Base-by-base conservation (phyloP, 2,888 invertebrate species). In the Erebia epiphron region DNA sequence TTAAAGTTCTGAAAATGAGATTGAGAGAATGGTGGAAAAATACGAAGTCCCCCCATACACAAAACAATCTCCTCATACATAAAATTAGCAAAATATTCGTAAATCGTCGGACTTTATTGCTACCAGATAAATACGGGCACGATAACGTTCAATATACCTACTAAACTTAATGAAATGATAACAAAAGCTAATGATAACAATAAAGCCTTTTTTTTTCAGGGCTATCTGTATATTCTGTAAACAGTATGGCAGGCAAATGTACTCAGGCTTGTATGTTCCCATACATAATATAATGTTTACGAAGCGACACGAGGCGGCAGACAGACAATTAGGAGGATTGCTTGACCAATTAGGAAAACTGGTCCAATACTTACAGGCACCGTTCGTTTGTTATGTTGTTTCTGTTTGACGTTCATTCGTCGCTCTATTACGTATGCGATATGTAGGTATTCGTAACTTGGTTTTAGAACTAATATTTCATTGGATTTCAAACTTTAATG, bases 271-370 rank as follows among this genome's bases (percentile, higher is more conserved):
- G 11, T 35, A 35, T 35, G 35, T 46, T 21, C 4, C 18, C 18
- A 46, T 61, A 61, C 21, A 46, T 21, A 46, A 69, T 54, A 61
- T 61, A 49, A 61, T 61, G 58, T 65, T 70, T 61, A 54, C 13
- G 13, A 65, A 65, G 62, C 67, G 61, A 62, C 70, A 65, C 61
- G 16, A 16, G 64, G 65, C 54, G 68, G 70, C 73, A 70, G 67
- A 54, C 67, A 64, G 67, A 70, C 68, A 67, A 73, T 69, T 68
- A 69, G 52, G 57, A 46, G 57, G 50, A 57, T 68, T 63, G 68
- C 57, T 54, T 67, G 68, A 69, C 68, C 68, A 73, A 73, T 73
- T 67, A 73, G 65, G 65, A 64, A 57, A 54, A 56, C 64, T 63
- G 54, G 54, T 18, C 54, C 54, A 54, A 54, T 18, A 54, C 54